These are phyloP conservation scores for Chironomus riparius DNA, from an alignment of 2,888 invertebrate species.

Conservation along the genomic window DNA sequence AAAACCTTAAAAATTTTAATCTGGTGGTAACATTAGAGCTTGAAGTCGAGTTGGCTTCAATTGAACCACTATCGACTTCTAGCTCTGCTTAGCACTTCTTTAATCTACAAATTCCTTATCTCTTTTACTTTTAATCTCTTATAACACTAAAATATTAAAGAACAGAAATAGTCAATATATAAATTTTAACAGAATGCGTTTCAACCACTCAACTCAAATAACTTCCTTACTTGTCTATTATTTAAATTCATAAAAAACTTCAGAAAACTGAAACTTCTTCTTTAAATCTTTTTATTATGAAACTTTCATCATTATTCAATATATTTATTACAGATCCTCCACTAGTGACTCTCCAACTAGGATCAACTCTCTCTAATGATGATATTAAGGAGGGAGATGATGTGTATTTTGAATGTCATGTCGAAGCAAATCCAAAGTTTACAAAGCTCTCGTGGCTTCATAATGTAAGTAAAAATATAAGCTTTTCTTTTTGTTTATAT, in stretches of 20 bases:
- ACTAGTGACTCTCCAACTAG: constrained; percentile 68
- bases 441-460: constrained; percentile 79
- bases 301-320: neutral
- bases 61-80: too few relatives aligned
- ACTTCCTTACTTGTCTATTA: too few relatives aligned
- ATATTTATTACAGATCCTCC: constrained; percentile 60
- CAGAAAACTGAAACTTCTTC: neutral
- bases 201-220: too few relatives aligned
- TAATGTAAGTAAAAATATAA: constrained; percentile 54
- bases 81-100: too few relatives aligned
- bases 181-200: too few relatives aligned
- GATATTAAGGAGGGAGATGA: constrained; percentile 90
- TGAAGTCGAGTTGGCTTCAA: too few relatives aligned
- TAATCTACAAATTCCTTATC: too few relatives aligned
- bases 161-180: too few relatives aligned
- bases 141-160: too few relatives aligned
- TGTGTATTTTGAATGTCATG: constrained; percentile 88
- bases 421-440: constrained; percentile 78
- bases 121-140: too few relatives aligned
- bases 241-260: neutral
- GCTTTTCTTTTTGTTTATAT: neutral
- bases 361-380: constrained; percentile 73
- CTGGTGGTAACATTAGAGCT: too few relatives aligned
- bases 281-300: neutral
- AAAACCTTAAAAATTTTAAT: too few relatives aligned